Percentiles rank a stretch among this genome's conserved stretches.
Conservation (phyloP, 2,888 invertebrate genomes). For the Pyralis farinalis region DNA sequence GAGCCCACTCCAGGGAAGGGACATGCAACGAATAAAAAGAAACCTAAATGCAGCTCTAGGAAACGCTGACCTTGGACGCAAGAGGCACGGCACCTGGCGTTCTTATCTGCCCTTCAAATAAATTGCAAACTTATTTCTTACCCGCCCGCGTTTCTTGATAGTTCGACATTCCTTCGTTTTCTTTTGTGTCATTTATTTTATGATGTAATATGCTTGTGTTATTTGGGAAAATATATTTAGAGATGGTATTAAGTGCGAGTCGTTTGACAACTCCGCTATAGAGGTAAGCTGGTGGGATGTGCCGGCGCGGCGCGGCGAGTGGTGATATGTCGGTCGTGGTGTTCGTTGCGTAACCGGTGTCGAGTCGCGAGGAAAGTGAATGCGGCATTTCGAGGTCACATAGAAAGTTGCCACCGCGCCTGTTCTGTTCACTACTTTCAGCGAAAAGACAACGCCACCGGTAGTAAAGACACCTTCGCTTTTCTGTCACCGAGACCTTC, state of each 20-base stretch:
- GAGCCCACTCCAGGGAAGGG: slow-evolving; percentile 65
- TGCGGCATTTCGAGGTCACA: slow-evolving; percentile 78
- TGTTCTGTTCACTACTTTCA: slow-evolving; percentile 39
- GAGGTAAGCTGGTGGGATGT: slow-evolving; percentile 27
- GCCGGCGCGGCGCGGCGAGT: slow-evolving; percentile 28
- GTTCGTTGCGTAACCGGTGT: slow-evolving; percentile 75
- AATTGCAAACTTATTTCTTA: slow-evolving; percentile 69
- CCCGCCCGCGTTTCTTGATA: slow-evolving; percentile 38
- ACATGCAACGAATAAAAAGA: slow-evolving; percentile 78
- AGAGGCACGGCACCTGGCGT: slow-evolving; percentile 77
- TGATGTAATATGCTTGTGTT: slow-evolving; percentile 41
- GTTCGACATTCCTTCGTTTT: slow-evolving; percentile 25
- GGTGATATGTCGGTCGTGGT: slow-evolving; percentile 66
- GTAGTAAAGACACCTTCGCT: slow-evolving; percentile 36
- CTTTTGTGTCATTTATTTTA: slow-evolving; percentile 24
- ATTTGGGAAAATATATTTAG: slow-evolving; percentile 29
- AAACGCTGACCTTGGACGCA: slow-evolving; percentile 76
- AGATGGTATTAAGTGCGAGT: slow-evolving; percentile 28
- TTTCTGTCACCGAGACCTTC: slow-evolving; percentile 9
- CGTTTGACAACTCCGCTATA: slow-evolving; percentile 36
- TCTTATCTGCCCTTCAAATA: slow-evolving; percentile 74
- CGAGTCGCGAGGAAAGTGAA: slow-evolving; percentile 76
- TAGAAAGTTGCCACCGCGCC: slow-evolving; percentile 71
- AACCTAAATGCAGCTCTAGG: slow-evolving; percentile 79
- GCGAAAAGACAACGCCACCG: slow-evolving; percentile 27